Evolutionary conservation across 1,140 invertebrate species (phyloP).

Genomic region (Aphelinus certus): DNA sequence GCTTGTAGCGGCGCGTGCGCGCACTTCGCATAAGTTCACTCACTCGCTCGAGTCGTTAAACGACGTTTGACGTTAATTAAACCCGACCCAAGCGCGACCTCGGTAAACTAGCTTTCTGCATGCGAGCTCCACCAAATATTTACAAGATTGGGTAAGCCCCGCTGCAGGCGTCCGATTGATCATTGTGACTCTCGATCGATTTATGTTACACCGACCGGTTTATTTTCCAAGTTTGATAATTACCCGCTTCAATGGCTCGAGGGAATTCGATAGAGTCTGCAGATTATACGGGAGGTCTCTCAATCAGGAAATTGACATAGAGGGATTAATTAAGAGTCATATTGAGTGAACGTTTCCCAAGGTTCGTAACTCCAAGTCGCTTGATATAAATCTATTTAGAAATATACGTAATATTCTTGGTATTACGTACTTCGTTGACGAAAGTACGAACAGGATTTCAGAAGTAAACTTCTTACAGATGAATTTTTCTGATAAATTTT

Average conservation of each 20-base stretch:
- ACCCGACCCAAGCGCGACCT: slow-evolving; percentile 19
- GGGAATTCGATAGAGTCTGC: too few species aligned
- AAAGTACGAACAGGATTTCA: too few species aligned
- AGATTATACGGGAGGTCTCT: neutral
- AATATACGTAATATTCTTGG: too few species aligned
- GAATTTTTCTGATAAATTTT: too few species aligned
- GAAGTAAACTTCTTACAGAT: too few species aligned
- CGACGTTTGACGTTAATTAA: slow-evolving; percentile 51
- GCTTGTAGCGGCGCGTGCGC: slow-evolving; percentile 8
- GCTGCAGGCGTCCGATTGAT: slow-evolving; percentile 9
- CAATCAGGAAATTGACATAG: neutral
- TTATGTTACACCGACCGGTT: neutral
- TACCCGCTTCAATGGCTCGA: neutral
- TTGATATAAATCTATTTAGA: too few species aligned
- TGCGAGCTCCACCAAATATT: slow-evolving; percentile 29
- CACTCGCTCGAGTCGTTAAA: slow-evolving; percentile 45
- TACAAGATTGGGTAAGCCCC: slow-evolving; percentile 14
- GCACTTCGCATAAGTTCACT: slow-evolving; percentile 44
- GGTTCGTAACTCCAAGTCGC: too few species aligned
- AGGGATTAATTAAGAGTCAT: slow-evolving; percentile 22
- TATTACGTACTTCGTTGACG: too few species aligned
- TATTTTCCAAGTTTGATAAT: slow-evolving; percentile 16
- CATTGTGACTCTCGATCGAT: neutral
- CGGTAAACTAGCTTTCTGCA: slow-evolving; percentile 27
- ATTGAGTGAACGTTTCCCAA: neutral